phyloP scores from a whole-genome alignment of 1,140 invertebrate genomes.

The Drosophila erecta region DNA sequence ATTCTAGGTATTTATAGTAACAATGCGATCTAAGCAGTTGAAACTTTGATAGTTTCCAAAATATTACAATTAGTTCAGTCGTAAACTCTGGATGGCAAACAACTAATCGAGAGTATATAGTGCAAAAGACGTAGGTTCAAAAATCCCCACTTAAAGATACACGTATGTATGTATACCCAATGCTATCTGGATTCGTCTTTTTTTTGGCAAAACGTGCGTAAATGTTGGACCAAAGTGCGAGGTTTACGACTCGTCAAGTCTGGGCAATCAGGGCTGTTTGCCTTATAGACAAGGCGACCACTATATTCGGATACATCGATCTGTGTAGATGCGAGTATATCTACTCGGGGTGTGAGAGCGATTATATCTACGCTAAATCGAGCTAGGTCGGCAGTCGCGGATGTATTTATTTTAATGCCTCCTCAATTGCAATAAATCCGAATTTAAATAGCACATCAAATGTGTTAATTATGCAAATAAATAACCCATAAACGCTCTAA shows the following conservation, averaged over 20 bases:
- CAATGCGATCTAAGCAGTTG: no score
- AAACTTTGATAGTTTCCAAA: no score
- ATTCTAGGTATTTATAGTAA: no score
- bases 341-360: slow-evolving; percentile 1
- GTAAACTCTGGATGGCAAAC: no score
- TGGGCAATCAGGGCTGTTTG: slow-evolving; percentile 1
- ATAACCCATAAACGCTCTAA: slow-evolving; percentile 77
- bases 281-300: slow-evolving; percentile 33
- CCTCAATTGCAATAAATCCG: slow-evolving; percentile 75
- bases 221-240: slow-evolving; percentile 61
- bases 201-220: slow-evolving; percentile 71
- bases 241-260: slow-evolving; percentile 65
- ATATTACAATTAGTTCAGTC: no score
- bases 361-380: slow-evolving; percentile 32
- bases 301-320: slow-evolving; percentile 21
- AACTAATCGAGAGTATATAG: no score
- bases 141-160: background rate
- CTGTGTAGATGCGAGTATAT: background rate
- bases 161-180: no score
- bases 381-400: slow-evolving; percentile 14
- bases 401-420: slow-evolving; percentile 60
- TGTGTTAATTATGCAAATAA: slow-evolving; percentile 70
- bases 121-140: no score
- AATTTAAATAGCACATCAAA: slow-evolving; percentile 77
- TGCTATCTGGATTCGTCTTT: slow-evolving; percentile 7